phyloP scores from a whole-genome alignment of 2,797 vertebrate genomes.

The Channa striata region DNA sequence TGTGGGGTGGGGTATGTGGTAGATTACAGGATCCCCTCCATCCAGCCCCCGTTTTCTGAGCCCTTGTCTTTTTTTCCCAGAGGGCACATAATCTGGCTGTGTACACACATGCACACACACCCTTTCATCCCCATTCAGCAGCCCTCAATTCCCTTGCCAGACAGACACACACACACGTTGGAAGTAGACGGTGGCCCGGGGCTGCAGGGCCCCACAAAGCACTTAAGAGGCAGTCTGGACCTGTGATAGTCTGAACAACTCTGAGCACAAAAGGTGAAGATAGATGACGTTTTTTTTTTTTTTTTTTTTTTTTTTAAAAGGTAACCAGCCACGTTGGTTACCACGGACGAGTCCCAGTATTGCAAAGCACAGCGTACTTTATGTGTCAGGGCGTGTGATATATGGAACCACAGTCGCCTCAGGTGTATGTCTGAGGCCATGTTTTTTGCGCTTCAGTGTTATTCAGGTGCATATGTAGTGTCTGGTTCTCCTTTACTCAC shows the following conservation, averaged over 20 bases:
- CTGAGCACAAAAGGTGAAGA: conserved; percentile 47
- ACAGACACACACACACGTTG: conserved; percentile 20
- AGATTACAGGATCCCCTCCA: conserved; percentile 44
- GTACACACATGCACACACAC: conserved; percentile 30
- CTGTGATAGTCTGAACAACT: conserved; percentile 34
- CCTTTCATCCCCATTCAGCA: conserved; percentile 38
- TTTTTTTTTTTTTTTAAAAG: conserved; percentile 11
- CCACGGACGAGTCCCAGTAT: background rate
- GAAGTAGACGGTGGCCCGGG: conserved; percentile 21
- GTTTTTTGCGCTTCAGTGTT: conserved; percentile 1
- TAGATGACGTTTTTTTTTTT: conserved; percentile 12
- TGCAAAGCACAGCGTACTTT: background rate
- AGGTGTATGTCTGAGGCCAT: conserved; percentile 22
- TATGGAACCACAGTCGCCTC: conserved; percentile 7
- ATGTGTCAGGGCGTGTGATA: conserved; percentile 21
- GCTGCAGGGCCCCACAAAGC: conserved; percentile 41
- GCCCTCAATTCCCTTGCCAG: conserved; percentile 5
- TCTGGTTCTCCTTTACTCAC: conserved; percentile 19
- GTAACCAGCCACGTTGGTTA: background rate
- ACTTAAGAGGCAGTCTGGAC: conserved; percentile 57
- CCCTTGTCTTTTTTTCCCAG: conserved; percentile 31
- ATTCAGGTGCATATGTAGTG: conserved; percentile 19
- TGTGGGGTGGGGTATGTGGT: conserved; percentile 10
- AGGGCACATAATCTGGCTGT: conserved; percentile 44
- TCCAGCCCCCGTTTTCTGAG: conserved; percentile 22